Evolutionary conservation across 2,113 vertebrate species (phyloP).

Genomic region (Abramis brama): DNA sequence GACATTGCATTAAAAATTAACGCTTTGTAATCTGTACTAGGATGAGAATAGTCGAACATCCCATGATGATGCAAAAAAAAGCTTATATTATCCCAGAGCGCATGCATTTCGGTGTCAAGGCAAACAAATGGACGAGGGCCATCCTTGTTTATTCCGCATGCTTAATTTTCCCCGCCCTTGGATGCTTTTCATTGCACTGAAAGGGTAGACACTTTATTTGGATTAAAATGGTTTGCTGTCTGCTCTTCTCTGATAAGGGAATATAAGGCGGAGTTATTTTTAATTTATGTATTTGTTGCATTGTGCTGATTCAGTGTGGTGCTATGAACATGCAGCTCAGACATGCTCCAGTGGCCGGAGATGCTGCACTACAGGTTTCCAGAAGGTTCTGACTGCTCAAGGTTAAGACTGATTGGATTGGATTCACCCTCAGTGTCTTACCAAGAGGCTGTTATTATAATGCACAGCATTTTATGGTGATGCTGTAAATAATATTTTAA

Average conservation of each 20-base stretch:
- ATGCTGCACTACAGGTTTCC: slow-evolving; percentile 32
- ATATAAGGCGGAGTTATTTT: slow-evolving; percentile 65
- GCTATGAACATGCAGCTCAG: slow-evolving; percentile 37
- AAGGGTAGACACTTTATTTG: slow-evolving; percentile 66
- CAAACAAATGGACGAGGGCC: slow-evolving; percentile 22
- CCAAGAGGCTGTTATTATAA: slow-evolving; percentile 31
- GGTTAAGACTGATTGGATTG: slow-evolving; percentile 39
- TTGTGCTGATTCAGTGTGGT: slow-evolving; percentile 57
- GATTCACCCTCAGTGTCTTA: slow-evolving; percentile 5
- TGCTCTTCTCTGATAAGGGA: slow-evolving; percentile 70
- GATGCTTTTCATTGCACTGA: slow-evolving; percentile 61
- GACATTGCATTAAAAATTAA: slow-evolving; percentile 59
- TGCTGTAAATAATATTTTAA: slow-evolving; percentile 24
- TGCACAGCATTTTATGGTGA: slow-evolving; percentile 9
- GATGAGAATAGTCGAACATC: slow-evolving; percentile 51
- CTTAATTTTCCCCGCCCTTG: slow-evolving; percentile 59
- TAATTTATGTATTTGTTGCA: slow-evolving; percentile 62
- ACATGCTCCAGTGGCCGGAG: background rate
- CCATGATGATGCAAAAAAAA: slow-evolving; percentile 53
- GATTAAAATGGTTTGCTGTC: slow-evolving; percentile 72
- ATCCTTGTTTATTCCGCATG: slow-evolving; percentile 52
- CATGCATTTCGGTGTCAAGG: slow-evolving; percentile 49
- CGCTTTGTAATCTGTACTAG: slow-evolving; percentile 44
- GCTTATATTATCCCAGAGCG: slow-evolving; percentile 60
- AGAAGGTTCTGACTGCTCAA: slow-evolving; percentile 32